phyloP scores from a whole-genome alignment of 1,140 invertebrate genomes.

The Portunus trituberculatus region DNA sequence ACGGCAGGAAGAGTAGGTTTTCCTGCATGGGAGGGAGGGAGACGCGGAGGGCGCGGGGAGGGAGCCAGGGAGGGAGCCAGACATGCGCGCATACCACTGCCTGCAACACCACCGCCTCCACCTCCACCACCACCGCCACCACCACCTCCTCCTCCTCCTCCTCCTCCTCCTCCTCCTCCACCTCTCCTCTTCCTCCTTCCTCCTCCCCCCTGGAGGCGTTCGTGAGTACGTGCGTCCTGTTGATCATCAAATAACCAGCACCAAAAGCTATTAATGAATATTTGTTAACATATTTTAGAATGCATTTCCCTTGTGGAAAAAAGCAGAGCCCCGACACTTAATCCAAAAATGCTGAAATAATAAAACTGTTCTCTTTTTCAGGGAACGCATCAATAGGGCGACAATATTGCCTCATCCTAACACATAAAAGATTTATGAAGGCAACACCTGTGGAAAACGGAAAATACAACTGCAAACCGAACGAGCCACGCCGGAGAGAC shows the following conservation, averaged over 20 bases:
- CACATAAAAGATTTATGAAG: conserved; percentile 49
- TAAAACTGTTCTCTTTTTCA: conserved; percentile 46
- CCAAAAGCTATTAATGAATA: conserved; percentile 68
- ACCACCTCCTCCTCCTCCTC: neutral
- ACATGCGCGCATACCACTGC: conserved; percentile 25
- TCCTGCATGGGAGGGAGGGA: conserved; percentile 7
- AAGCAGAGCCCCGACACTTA: conserved; percentile 54
- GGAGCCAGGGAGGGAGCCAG: neutral
- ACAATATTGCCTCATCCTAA: conserved; percentile 47
- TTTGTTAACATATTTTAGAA: conserved; percentile 72
- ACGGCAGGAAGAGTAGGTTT: neutral
- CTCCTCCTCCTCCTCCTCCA: neutral
- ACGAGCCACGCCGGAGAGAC: neutral
- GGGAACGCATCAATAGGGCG: conserved; percentile 27
- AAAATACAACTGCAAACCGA: neutral
- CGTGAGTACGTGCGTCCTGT: conserved; percentile 51
- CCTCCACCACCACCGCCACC: neutral
- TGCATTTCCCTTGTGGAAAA: conserved; percentile 67
- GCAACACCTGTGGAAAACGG: conserved; percentile 30
- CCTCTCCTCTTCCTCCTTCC: neutral
- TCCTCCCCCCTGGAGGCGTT: neutral
- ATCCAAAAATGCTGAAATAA: conserved; percentile 60
- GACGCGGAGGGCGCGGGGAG: neutral
- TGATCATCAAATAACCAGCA: conserved; percentile 65
- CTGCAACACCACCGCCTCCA: conserved; percentile 17